Evolutionary conservation across 2,797 vertebrate species (phyloP).

Genomic region (Anas georgica): DNA sequence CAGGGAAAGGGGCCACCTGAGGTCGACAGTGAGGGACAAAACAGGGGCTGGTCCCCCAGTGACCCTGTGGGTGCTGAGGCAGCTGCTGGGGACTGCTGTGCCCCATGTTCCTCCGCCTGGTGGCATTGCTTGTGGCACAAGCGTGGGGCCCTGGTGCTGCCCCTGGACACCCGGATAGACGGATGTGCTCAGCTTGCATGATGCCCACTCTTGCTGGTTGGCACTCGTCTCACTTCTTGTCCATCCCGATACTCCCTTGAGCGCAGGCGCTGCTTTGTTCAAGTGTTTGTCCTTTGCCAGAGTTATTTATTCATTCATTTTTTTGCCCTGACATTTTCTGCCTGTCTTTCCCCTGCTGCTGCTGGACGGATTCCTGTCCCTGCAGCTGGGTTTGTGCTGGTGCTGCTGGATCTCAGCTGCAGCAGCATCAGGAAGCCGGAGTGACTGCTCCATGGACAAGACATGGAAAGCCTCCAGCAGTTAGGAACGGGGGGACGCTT

Average conservation of each 20-base stretch:
- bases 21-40: background rate
- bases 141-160: no score
- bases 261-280: conserved; percentile 38
- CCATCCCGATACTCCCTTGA: background rate
- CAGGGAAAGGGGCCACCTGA: conserved; percentile 24
- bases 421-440: background rate
- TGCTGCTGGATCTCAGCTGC: conserved; percentile 26
- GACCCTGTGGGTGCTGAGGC: no score
- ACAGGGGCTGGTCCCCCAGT: no score
- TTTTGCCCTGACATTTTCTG: conserved; percentile 56
- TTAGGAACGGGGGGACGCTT: background rate
- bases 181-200: no score
- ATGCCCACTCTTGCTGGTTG: background rate
- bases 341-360: conserved; percentile 65
- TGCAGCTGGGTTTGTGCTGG: conserved; percentile 68
- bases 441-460: conserved; percentile 46
- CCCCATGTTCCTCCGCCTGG: no score
- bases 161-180: no score
- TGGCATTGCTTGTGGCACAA: no score
- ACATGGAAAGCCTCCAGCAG: conserved; percentile 48
- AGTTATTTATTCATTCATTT: conserved; percentile 72
- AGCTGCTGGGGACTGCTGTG: no score
- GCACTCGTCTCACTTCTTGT: background rate
- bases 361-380: conserved; percentile 71
- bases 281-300: conserved; percentile 52